Evolutionary conservation across 2,113 vertebrate species (phyloP).

Genomic region (Cepphus grylle): DNA sequence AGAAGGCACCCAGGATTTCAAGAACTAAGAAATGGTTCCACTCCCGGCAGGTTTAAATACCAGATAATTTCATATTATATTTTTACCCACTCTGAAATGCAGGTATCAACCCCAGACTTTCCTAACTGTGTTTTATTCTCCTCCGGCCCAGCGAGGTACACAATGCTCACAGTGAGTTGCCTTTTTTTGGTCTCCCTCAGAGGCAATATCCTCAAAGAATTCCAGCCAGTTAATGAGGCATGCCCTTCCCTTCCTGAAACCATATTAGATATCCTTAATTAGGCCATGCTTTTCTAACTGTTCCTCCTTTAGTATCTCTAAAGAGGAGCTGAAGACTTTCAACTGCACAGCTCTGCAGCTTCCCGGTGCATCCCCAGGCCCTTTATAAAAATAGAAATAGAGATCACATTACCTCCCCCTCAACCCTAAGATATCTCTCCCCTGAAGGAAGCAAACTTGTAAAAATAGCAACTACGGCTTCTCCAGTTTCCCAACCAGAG

Average conservation of each 20-base stretch:
- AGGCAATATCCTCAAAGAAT: conserved; percentile 68
- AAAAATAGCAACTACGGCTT: conserved; percentile 56
- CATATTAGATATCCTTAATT: conserved; percentile 73
- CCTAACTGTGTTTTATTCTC: background rate
- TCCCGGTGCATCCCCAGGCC: conserved; percentile 58
- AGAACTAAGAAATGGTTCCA: background rate
- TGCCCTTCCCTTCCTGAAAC: conserved; percentile 68
- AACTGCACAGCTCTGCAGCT: conserved; percentile 53
- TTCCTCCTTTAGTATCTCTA: conserved; percentile 63
- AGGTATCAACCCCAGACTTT: background rate
- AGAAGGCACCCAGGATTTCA: background rate
- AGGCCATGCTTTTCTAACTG: conserved; percentile 66
- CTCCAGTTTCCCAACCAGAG: conserved; percentile 49
- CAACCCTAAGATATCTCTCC: conserved; percentile 45
- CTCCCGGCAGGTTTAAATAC: background rate
- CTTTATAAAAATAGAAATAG: conserved; percentile 68
- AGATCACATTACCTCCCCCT: conserved; percentile 55
- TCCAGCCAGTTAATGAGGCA: conserved; percentile 70
- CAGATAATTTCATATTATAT: background rate
- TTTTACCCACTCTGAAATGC: background rate
- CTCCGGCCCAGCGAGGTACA: background rate
- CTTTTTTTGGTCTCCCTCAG: conserved; percentile 35
- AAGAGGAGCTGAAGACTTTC: conserved; percentile 58
- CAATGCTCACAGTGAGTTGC: conserved; percentile 39
- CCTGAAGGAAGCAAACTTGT: conserved; percentile 54